phyloP scores from a whole-genome alignment of 2,797 vertebrate species.

The Malacoraja senta region DNA sequence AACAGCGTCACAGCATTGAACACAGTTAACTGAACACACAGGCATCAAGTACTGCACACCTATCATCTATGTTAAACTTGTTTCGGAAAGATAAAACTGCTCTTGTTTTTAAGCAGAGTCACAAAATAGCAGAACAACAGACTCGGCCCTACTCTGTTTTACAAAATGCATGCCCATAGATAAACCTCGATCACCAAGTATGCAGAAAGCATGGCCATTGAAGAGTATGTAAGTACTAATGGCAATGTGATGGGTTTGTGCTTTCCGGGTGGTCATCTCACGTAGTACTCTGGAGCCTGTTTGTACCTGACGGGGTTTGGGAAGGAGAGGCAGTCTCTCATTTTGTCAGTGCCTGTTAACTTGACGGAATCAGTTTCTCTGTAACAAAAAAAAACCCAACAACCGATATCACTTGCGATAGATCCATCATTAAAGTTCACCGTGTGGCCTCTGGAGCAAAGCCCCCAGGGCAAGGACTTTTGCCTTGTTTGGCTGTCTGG shows the following conservation, averaged over 20 bases:
- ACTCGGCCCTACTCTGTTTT: constrained; percentile 21
- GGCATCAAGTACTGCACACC: neutral
- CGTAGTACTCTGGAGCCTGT: constrained; percentile 31
- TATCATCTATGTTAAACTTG: constrained; percentile 2
- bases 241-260: constrained; percentile 27
- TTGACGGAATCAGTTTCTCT: constrained; percentile 58
- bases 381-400: constrained; percentile 40
- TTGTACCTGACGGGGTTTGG: constrained; percentile 20
- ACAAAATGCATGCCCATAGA: constrained; percentile 35
- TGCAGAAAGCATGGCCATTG: constrained; percentile 36
- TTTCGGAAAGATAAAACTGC: constrained; percentile 32
- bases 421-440: constrained; percentile 60
- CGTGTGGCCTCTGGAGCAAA: constrained; percentile 67
- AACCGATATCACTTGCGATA: constrained; percentile 49
- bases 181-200: constrained; percentile 18
- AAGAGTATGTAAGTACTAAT: constrained; percentile 36
- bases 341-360: constrained; percentile 64
- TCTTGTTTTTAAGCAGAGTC: constrained; percentile 21
- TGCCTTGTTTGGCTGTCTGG: constrained; percentile 56
- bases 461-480: constrained; percentile 53
- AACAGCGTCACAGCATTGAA: constrained; percentile 13
- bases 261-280: constrained; percentile 32
- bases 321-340: constrained; percentile 51
- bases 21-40: constrained; percentile 30
- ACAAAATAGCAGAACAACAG: constrained; percentile 14